phyloP scores from a whole-genome alignment of 2,888 invertebrate genomes.

The Synanthedon myopaeformis region DNA sequence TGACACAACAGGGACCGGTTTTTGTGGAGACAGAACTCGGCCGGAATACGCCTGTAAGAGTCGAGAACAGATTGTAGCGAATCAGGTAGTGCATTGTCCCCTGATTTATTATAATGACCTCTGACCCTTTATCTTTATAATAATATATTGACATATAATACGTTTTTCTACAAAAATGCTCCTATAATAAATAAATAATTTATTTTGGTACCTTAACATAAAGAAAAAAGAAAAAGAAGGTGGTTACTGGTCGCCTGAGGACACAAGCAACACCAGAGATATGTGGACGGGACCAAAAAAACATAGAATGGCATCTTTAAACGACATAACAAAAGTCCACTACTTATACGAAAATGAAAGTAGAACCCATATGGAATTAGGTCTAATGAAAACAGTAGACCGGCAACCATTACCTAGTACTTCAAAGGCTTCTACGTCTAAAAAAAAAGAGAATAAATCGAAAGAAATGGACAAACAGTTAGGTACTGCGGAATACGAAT shows the following conservation, averaged over 20 bases:
- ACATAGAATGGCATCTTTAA: conserved; percentile 88
- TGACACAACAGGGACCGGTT: background rate
- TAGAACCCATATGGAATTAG: conserved; percentile 75
- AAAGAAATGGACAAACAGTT: conserved; percentile 55
- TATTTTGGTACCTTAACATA: too few species aligned
- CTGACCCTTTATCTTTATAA: too few species aligned
- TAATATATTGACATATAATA: too few species aligned
- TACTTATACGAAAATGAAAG: conserved; percentile 92
- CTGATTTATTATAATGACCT: too few species aligned
- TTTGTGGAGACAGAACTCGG: background rate
- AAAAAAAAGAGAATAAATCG: conserved; percentile 55
- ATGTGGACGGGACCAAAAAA: conserved; percentile 85
- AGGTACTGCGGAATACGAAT: conserved; percentile 62
- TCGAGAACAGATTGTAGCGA: too few species aligned
- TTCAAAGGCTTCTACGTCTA: conserved; percentile 51
- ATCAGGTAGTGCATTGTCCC: too few species aligned
- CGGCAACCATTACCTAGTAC: conserved; percentile 62
- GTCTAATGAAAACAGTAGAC: conserved; percentile 61
- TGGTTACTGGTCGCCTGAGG: too few species aligned
- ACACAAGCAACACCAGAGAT: too few species aligned
- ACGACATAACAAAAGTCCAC: conserved; percentile 90
- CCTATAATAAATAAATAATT: too few species aligned
- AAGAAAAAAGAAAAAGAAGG: too few species aligned
- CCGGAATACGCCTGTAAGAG: background rate
- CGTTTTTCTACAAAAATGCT: too few species aligned